These are phyloP conservation scores for Acholoe squamosa DNA, from an alignment of 2,888 invertebrate genomes.

Conservation along the genomic window DNA sequence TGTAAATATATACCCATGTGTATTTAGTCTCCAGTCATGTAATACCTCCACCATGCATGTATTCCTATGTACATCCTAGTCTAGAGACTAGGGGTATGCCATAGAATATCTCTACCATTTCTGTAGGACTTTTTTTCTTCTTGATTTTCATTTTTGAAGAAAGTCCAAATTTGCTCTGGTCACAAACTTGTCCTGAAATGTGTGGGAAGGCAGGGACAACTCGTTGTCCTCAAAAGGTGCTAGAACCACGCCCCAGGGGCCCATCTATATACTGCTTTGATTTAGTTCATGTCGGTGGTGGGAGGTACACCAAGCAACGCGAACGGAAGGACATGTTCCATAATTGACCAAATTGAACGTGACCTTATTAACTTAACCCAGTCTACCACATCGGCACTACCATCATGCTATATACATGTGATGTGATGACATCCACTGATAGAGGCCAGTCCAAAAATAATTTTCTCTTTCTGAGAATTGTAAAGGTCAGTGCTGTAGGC, in stretches of 20 bases:
- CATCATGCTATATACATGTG: no score
- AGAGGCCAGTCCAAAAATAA: no score
- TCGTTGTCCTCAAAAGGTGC: neutral
- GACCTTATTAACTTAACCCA: conserved; percentile 5
- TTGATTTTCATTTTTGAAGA: neutral
- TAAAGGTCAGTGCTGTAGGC: no score
- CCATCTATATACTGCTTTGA: neutral
- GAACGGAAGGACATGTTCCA: neutral
- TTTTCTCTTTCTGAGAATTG: no score
- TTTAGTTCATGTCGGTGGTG: neutral
- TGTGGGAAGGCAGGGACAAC: neutral
- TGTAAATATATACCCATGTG: conserved; percentile 4
- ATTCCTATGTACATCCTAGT: neutral
- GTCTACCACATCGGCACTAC: no score
- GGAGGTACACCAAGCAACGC: neutral
- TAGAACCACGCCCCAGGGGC: neutral
- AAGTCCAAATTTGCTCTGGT: neutral
- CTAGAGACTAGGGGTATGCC: neutral
- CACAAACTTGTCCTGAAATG: neutral
- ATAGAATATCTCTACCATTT: no score
- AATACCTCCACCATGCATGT: neutral
- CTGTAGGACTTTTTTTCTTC: no score
- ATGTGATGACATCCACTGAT: no score
- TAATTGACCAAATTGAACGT: neutral
- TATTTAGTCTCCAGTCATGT: neutral